Percentiles rank a stretch among this genome's conserved stretches.
phyloP scores from a whole-genome alignment of 2,113 vertebrate genomes.

The Pteronura brasiliensis region DNA sequence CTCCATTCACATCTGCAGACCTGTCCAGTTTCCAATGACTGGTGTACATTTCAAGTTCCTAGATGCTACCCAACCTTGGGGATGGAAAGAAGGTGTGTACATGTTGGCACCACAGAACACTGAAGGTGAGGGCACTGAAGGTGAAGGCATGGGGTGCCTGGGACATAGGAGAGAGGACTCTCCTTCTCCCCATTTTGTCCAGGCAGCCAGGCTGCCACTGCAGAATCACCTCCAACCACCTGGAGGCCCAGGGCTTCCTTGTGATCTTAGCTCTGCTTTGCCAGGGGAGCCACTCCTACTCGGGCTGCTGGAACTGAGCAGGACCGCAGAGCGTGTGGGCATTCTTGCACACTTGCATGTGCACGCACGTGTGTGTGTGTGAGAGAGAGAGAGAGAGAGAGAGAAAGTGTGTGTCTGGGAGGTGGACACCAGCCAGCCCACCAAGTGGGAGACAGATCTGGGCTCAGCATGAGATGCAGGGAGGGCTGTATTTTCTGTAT shows the following conservation, averaged over 20 bases:
- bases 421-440: background rate
- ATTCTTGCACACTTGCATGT: accelerated
- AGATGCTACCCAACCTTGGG: background rate
- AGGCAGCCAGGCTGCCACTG: background rate
- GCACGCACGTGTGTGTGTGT: accelerated
- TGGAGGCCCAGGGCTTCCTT: background rate
- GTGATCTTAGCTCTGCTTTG: background rate
- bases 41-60: slow-evolving; percentile 13
- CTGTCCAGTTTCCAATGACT: slow-evolving; percentile 39
- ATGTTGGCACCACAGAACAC: background rate
- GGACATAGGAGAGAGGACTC: accelerated
- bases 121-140: background rate
- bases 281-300: background rate
- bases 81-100: background rate
- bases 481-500: background rate
- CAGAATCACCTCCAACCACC: background rate
- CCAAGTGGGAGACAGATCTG: background rate
- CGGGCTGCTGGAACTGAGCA: background rate
- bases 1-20: slow-evolving; percentile 48
- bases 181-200: background rate
- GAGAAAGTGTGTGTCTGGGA: background rate
- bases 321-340: background rate
- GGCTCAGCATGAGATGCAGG: background rate
- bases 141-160: background rate
- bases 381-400: background rate